Base-by-base conservation (phyloP, 2,797 vertebrate genomes). In the Pangasius mekongensis region DNA sequence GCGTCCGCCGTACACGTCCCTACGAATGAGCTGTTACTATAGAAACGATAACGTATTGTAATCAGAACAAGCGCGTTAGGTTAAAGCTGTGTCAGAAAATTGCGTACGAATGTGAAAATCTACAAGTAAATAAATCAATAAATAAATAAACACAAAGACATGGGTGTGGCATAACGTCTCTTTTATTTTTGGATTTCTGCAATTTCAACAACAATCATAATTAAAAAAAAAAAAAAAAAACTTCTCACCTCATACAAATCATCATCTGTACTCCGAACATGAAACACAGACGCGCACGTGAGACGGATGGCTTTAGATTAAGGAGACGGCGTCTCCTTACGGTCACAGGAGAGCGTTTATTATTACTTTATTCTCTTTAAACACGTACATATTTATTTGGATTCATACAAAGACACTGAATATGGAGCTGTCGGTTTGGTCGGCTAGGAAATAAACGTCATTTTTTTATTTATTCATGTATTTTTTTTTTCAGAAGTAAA, bases 181-280 rank as follows among this genome's bases (percentile, higher is more conserved):
- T 93, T 96, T 96, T 96, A 96, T 96, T 95, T 95, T 93, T 94
- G 94, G 93, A 94, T 88, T 95, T 94, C 92, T 83, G 95, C 94
- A 94, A 94, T 93, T 89, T 90, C 47, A 95, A 96, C 95, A 95
- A 94, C 94, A 94, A 95, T 95, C 93, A 92, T 95, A 95, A 96
- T 95, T 96, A 95, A 95, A 96, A 96, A 95, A 94, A 96, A 95
- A 95, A 94, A 95, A 96, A 96, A 96, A 95, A 94, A 95, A 95
- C 95, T 93, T 71, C 87, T 89, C 80, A 87, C 90, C 94, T 95
- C 94, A 94, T 95, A 96, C 91, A 96, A 96, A 96, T 95, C 77
- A 93, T 94, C 87, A 94, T 94, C 84, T 94, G 94, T 93, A 94
- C 95, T 94, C 30, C 93, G 94, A 95, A 95, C 95, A 94, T 94